These are phyloP conservation scores for Brenthis daphne DNA, from an alignment of 2,888 invertebrate genomes.

Conservation along the genomic window DNA sequence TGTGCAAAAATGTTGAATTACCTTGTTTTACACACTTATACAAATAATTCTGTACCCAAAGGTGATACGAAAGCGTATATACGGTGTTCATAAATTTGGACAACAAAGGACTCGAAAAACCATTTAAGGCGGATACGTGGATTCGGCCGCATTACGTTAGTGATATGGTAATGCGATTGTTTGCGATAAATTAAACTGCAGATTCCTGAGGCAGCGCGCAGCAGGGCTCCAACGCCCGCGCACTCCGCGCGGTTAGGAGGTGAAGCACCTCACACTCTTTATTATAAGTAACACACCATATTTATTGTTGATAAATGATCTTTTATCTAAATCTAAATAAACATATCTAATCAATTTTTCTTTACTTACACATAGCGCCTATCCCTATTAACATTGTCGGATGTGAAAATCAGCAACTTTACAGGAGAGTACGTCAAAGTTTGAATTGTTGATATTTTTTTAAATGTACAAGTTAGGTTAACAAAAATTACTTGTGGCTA, in stretches of 20 bases:
- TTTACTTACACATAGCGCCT: too few species aligned
- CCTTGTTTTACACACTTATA: slow-evolving; percentile 64
- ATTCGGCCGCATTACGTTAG: slow-evolving; percentile 76
- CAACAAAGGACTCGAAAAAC: slow-evolving; percentile 77
- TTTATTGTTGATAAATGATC: slow-evolving; percentile 2
- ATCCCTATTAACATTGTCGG: too few species aligned
- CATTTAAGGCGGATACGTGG: slow-evolving; percentile 76
- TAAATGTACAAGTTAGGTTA: too few species aligned
- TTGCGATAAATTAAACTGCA: slow-evolving; percentile 64
- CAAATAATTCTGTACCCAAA: slow-evolving; percentile 56
- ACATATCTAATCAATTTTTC: too few species aligned
- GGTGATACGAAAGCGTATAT: slow-evolving; percentile 68
- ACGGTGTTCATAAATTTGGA: slow-evolving; percentile 75
- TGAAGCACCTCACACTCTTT: slow-evolving; percentile 71
- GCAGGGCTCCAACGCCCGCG: slow-evolving; percentile 70
- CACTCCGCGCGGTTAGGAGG: slow-evolving; percentile 52
- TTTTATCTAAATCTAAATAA: too few species aligned
- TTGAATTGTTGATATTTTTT: too few species aligned
- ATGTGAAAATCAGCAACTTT: too few species aligned
- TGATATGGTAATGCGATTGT: slow-evolving; percentile 82
- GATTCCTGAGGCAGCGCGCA: slow-evolving; percentile 60
- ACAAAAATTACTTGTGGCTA: too few species aligned
- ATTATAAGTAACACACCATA: slow-evolving; percentile 60
- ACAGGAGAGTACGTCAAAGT: too few species aligned
- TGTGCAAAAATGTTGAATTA: slow-evolving; percentile 23